These are phyloP conservation scores for Epistrophe eligans DNA, from an alignment of 2,888 invertebrate genomes.

Conservation along the genomic window DNA sequence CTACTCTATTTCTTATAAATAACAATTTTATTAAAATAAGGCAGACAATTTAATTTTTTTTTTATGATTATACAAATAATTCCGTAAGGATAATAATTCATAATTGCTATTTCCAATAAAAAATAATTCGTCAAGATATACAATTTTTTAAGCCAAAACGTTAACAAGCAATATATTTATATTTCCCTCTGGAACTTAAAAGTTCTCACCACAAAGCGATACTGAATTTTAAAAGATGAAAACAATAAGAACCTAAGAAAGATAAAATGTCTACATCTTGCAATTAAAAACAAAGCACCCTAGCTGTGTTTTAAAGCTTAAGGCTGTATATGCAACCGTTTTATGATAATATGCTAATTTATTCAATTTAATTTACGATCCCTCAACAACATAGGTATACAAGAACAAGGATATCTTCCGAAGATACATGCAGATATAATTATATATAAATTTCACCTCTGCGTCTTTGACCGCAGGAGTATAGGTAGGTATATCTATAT, in stretches of 20 bases:
- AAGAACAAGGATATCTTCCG: conserved; percentile 1
- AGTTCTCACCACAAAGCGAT: neutral
- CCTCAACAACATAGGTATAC: conserved; percentile 22
- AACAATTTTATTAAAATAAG: no score
- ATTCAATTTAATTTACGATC: conserved; percentile 41
- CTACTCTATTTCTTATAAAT: no score
- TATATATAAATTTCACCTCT: conserved; percentile 21
- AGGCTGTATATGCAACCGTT: conserved; percentile 19
- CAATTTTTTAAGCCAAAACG: neutral
- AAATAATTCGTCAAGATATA: neutral
- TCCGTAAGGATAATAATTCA: neutral
- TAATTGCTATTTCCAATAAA: neutral
- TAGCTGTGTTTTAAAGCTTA: neutral
- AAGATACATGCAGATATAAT: neutral
- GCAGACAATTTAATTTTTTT: no score
- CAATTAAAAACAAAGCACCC: conserved; percentile 31
- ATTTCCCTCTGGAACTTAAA: conserved; percentile 1
- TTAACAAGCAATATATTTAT: neutral
- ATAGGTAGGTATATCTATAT: no score
- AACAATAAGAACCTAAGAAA: conserved; percentile 1
- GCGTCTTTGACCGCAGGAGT: conserved; percentile 14
- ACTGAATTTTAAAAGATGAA: neutral
- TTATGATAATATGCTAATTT: conserved; percentile 37
- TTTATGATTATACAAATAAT: no score
- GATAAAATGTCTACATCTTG: conserved; percentile 19